phyloP scores from a whole-genome alignment of 2,113 vertebrate species.

The Crotalus helleri region DNA sequence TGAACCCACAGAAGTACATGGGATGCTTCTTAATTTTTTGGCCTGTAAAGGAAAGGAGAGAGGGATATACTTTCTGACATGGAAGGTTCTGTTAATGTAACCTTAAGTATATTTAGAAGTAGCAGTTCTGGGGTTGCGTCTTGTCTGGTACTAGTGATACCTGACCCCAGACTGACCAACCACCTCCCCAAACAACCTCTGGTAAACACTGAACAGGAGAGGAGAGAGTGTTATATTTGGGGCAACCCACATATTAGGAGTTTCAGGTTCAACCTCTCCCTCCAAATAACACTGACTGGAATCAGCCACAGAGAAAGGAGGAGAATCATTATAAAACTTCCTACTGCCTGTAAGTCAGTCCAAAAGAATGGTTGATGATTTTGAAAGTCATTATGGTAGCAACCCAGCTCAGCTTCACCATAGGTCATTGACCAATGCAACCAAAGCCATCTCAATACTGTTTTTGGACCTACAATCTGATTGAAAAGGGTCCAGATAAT shows the following conservation, averaged over 20 bases:
- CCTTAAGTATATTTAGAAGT: not conserved
- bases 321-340: not conserved
- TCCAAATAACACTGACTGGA: not conserved
- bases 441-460: not conserved
- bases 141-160: not conserved
- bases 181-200: not conserved
- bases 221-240: not conserved
- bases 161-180: not conserved
- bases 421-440: not conserved
- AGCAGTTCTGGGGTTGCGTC: not conserved
- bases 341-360: not conserved
- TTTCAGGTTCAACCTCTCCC: not conserved
- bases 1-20: not conserved
- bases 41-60: not conserved
- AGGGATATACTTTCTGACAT: not conserved
- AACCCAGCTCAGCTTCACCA: not conserved
- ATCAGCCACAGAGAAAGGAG: not conserved
- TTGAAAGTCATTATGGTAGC: not conserved
- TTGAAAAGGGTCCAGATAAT: not conserved
- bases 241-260: not conserved
- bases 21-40: not conserved
- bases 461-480: not conserved
- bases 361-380: not conserved
- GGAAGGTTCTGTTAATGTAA: not conserved
- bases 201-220: not conserved